These are phyloP conservation scores for Apostichopus parvimensis DNA, from an alignment of 35 echinoderm and acorn worm genomes.

Conservation along the genomic window DNA sequence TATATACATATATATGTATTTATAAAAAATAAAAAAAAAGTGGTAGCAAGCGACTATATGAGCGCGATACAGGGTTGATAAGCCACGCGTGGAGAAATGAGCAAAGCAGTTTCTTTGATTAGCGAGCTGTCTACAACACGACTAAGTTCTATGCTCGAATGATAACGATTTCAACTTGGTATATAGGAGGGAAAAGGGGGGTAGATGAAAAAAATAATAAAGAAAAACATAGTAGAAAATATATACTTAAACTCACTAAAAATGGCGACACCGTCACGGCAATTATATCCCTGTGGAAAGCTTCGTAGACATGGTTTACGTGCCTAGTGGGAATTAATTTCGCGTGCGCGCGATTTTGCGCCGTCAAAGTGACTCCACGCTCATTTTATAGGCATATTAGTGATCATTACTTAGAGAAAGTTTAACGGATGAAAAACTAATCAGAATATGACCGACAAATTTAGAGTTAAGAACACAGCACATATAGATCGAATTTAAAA, in stretches of 20 bases:
- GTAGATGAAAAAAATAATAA: neutral
- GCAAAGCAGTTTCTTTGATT: slow-evolving; percentile 7
- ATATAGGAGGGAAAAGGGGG: neutral
- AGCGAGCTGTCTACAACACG: slow-evolving; percentile 20
- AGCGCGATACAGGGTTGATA: neutral
- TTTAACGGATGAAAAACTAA: too few species aligned
- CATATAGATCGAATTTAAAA: too few species aligned
- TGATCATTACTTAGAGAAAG: too few species aligned
- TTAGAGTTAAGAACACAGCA: too few species aligned
- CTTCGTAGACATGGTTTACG: too few species aligned
- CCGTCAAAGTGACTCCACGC: too few species aligned
- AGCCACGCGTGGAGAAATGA: slow-evolving; percentile 42
- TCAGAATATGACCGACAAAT: too few species aligned
- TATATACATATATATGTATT: too few species aligned
- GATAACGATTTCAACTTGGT: neutral
- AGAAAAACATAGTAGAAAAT: neutral
- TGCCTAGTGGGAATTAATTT: too few species aligned
- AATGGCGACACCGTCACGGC: neutral
- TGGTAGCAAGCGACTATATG: neutral
- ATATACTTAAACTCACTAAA: neutral
- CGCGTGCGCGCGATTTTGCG: too few species aligned
- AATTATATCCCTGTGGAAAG: too few species aligned
- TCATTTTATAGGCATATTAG: too few species aligned
- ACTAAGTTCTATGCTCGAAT: neutral
- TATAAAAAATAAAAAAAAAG: slow-evolving; percentile 6